phyloP scores from a whole-genome alignment of 2,797 vertebrate genomes.

The Stomatorhinus walkeri region DNA sequence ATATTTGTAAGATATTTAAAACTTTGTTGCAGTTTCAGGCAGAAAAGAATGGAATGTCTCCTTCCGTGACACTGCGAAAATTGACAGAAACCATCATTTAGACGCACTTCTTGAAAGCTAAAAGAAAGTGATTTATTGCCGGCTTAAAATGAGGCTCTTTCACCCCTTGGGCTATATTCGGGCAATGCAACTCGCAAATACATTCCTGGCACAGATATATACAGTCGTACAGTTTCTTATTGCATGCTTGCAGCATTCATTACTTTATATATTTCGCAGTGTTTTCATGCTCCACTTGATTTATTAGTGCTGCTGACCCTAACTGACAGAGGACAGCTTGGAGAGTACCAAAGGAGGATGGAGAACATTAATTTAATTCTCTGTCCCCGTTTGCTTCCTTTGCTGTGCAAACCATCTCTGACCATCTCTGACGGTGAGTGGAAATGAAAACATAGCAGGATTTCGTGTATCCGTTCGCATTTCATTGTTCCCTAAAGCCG shows the following conservation, averaged over 20 bases:
- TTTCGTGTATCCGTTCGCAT: background rate
- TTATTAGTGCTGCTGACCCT: background rate
- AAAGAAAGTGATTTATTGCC: conserved; percentile 6
- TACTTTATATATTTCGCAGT: background rate
- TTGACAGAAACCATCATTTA: conserved; percentile 10
- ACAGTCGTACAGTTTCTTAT: background rate
- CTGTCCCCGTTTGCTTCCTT: background rate
- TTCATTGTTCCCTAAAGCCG: background rate
- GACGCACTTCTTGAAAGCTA: background rate
- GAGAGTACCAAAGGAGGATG: background rate
- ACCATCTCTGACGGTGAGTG: background rate
- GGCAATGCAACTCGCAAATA: background rate
- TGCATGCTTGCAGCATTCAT: background rate
- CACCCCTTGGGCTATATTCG: background rate
- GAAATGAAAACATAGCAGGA: background rate
- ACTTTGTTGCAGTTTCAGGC: background rate
- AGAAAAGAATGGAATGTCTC: background rate
- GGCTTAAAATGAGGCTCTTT: background rate
- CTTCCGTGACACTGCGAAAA: background rate
- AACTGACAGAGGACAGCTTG: background rate
- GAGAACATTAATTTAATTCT: background rate
- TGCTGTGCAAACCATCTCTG: background rate
- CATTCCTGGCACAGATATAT: conserved; percentile 6
- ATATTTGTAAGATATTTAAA: background rate
- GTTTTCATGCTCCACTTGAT: conserved; percentile 1